These are phyloP conservation scores for Alentia gelatinosa DNA, from an alignment of 2,888 invertebrate genomes.

Conservation along the genomic window DNA sequence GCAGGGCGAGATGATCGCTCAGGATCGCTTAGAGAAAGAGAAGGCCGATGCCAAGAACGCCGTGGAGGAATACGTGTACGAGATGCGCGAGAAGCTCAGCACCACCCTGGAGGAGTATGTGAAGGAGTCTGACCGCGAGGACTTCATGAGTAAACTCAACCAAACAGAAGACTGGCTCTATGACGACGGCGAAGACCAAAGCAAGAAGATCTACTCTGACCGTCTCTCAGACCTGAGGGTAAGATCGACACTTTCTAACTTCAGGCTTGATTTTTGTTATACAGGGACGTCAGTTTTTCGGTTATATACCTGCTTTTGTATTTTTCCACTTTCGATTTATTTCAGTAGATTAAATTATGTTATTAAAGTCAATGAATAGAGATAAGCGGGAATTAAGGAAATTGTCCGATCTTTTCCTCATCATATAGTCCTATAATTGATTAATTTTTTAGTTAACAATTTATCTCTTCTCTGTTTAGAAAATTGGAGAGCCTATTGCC, in stretches of 20 bases:
- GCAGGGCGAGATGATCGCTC: slow-evolving; percentile 83
- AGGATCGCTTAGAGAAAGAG: slow-evolving; percentile 96
- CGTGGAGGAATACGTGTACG: slow-evolving; percentile 98
- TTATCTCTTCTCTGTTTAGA: slow-evolving; percentile 82
- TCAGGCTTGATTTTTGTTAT: too few species aligned
- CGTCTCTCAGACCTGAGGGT: slow-evolving; percentile 83
- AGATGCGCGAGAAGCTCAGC: slow-evolving; percentile 92
- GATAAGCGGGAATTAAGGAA: too few species aligned
- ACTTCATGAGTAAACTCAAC: slow-evolving; percentile 85
- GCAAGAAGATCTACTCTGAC: slow-evolving; percentile 86
- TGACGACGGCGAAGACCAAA: slow-evolving; percentile 96
- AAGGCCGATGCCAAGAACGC: slow-evolving; percentile 97
- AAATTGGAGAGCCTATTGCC: slow-evolving; percentile 93
- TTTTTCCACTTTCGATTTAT: too few species aligned
- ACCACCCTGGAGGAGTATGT: slow-evolving; percentile 89
- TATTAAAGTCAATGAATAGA: too few species aligned
- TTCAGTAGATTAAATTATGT: too few species aligned
- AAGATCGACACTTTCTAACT: slow-evolving; percentile 51
- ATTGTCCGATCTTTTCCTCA: too few species aligned
- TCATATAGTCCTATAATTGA: too few species aligned
- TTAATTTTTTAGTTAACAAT: too few species aligned
- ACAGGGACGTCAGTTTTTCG: too few species aligned
- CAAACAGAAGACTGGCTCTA: slow-evolving; percentile 98
- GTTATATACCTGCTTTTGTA: too few species aligned
- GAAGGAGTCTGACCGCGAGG: slow-evolving; percentile 83